Evolutionary conservation across 1,140 invertebrate genomes (phyloP).

Genomic region (Hyposmocoma kahamanoa): DNA sequence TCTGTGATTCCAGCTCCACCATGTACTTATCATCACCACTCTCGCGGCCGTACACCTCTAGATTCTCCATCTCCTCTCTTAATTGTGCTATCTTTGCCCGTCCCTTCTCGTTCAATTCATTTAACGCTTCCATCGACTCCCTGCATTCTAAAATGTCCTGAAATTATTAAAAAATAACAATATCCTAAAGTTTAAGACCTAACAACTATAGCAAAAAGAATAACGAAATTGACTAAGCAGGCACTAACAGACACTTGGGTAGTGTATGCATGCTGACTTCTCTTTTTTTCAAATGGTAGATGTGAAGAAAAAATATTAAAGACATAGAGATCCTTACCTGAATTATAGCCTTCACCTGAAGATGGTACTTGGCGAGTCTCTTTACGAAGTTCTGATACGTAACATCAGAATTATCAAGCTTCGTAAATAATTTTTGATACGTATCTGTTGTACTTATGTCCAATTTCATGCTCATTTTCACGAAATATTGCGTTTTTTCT

Average conservation of each 20-base stretch:
- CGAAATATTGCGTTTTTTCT: too few relatives aligned
- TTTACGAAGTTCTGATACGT: constrained; percentile 58
- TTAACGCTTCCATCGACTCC: constrained; percentile 79
- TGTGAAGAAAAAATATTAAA: too few relatives aligned
- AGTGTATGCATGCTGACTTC: too few relatives aligned
- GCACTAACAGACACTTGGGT: too few relatives aligned
- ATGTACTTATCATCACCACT: constrained; percentile 76
- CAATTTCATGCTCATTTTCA: constrained; percentile 29
- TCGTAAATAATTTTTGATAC: constrained; percentile 29
- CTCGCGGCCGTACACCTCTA: constrained; percentile 79
- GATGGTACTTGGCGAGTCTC: constrained; percentile 81
- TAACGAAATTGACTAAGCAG: too few relatives aligned
- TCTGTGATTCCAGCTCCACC: constrained; percentile 79
- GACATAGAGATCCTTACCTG: constrained; percentile 77
- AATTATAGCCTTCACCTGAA: constrained; percentile 84
- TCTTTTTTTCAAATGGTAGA: too few relatives aligned
- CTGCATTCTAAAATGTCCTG: constrained; percentile 73
- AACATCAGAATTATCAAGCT: constrained; percentile 38
- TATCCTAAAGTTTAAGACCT: too few relatives aligned
- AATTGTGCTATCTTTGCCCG: constrained; percentile 78
- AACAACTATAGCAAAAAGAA: too few relatives aligned
- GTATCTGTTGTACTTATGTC: constrained; percentile 24
- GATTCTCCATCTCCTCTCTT: constrained; percentile 79
- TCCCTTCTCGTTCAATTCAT: constrained; percentile 82
- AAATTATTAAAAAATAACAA: constrained; percentile 12